Evolutionary conservation across 2,797 vertebrate genomes (phyloP), one percentile per base, ranked within the genome.

Genomic region (Alcedo quadribrachys): DNA sequence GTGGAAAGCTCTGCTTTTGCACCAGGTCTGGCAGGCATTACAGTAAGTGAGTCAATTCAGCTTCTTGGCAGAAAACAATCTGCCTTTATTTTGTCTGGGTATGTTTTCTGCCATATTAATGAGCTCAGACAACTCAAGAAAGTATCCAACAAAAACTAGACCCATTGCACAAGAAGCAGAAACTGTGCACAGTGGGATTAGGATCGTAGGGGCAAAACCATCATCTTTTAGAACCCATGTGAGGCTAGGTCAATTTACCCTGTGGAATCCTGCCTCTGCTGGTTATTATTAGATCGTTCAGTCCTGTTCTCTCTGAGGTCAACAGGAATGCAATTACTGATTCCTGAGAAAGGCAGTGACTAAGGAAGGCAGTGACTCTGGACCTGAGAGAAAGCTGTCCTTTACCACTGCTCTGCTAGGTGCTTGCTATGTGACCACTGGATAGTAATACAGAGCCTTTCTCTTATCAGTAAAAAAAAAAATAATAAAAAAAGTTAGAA

Each of bases 101-200:
- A 95, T 90, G 83, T 94, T 96, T 93, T 88, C 88, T 94, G 88
- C 78, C 65, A 73, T 79, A 69, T 90, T 84, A 94, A 95, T 95
- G 88, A 94, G 88, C 42, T 90, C 88, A 81, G 55, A 76, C 14
- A 35, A 88, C 60, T 84, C 70, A 55, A 84, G 58, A 83, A 85
- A 65, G 21, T 32, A 76, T 79, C 60, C 77, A 79, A 63, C 12
- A 76, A 88, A 91, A 90, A 55, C 11, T 61, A 96, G 83, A 90
- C 18, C 71, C 53, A 25, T 86, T 88, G 75, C 70, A 90, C 78
- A 91, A 79, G 4, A 70, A 63, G 45, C 18, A 84, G 78, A 84
- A 94, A 88, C 28, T 58, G 33, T 61, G 19, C 32, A 70, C 27
- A 66, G 63, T 4, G 1, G 28, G 30, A 79, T n/a, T 15, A 16